Percentiles rank a stretch among this genome's conserved stretches.
These are phyloP conservation scores for Tamandua tetradactyla DNA, from an alignment of 2,797 vertebrate genomes.

Conservation along the genomic window DNA sequence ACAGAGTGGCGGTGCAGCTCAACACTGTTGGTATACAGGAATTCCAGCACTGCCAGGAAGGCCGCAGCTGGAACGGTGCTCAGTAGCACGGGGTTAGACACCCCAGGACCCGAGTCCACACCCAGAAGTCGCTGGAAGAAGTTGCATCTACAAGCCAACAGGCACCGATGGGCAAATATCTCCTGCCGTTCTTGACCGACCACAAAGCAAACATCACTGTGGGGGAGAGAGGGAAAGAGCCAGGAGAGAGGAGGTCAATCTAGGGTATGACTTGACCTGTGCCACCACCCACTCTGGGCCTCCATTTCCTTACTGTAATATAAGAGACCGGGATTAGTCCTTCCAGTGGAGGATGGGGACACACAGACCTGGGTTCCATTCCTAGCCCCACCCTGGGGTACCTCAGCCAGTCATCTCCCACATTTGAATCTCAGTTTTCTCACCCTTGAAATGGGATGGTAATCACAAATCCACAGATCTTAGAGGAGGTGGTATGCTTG, in stretches of 20 bases:
- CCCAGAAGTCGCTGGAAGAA: conserved; percentile 84
- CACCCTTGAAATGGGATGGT: neutral
- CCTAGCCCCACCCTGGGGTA: neutral
- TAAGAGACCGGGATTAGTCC: neutral
- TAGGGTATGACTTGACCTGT: neutral
- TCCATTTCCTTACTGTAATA: neutral
- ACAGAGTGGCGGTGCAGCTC: conserved; percentile 83
- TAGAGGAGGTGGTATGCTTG: neutral
- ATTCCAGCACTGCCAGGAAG: conserved; percentile 87
- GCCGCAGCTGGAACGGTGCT: conserved; percentile 84
- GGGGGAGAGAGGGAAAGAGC: neutral
- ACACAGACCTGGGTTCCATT: neutral
- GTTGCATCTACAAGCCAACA: conserved; percentile 85
- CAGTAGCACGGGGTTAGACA: conserved; percentile 81
- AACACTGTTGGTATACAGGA: conserved; percentile 88
- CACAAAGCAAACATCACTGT: conserved; percentile 86
- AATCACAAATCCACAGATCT: neutral
- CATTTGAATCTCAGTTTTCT: neutral
- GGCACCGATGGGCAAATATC: conserved; percentile 86
- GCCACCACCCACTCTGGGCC: neutral
- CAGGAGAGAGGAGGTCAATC: neutral
- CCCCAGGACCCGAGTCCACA: conserved; percentile 49
- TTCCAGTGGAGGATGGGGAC: neutral
- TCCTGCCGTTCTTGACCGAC: conserved; percentile 85
- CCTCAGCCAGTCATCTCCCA: neutral